Evolutionary conservation across 2,113 vertebrate species (phyloP).

Genomic region (Epinephelus cyanopodus): DNA sequence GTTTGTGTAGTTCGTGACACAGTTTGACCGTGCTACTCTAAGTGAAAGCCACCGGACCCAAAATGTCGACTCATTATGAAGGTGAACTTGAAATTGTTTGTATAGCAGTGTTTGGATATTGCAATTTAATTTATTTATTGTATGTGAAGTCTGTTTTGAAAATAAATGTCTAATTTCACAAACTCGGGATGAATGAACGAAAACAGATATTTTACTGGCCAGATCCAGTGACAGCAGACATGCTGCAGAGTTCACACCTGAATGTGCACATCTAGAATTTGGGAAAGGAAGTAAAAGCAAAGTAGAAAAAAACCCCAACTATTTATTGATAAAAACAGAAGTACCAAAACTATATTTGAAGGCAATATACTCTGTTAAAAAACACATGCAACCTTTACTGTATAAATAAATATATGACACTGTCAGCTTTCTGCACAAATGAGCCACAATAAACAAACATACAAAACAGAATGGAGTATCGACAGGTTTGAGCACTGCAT

Average conservation of each 20-base stretch:
- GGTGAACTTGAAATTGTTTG: conserved; percentile 78
- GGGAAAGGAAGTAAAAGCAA: neutral
- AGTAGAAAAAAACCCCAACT: conserved; percentile 1
- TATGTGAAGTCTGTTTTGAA: conserved; percentile 83
- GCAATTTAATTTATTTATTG: conserved; percentile 86
- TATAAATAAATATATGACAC: conserved; percentile 25
- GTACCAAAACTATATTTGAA: conserved; percentile 25
- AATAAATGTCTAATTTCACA: conserved; percentile 84
- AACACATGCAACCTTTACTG: conserved; percentile 1
- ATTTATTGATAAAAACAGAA: conserved; percentile 52
- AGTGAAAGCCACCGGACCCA: conserved; percentile 42
- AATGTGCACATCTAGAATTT: neutral
- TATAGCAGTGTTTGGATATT: conserved; percentile 78
- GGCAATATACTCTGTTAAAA: conserved; percentile 4
- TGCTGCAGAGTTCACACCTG: neutral
- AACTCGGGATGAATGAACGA: conserved; percentile 31
- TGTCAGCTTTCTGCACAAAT: conserved; percentile 18
- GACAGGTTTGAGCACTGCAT: conserved; percentile 24
- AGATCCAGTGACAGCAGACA: neutral
- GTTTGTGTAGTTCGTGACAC: conserved; percentile 71
- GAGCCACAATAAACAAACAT: conserved; percentile 18
- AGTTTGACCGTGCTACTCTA: conserved; percentile 52
- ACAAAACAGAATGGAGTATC: neutral
- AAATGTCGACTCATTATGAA: conserved; percentile 70
- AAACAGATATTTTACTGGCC: neutral